phyloP scores from a whole-genome alignment of 2,113 vertebrate species.

The Chelonoidis abingdonii region DNA sequence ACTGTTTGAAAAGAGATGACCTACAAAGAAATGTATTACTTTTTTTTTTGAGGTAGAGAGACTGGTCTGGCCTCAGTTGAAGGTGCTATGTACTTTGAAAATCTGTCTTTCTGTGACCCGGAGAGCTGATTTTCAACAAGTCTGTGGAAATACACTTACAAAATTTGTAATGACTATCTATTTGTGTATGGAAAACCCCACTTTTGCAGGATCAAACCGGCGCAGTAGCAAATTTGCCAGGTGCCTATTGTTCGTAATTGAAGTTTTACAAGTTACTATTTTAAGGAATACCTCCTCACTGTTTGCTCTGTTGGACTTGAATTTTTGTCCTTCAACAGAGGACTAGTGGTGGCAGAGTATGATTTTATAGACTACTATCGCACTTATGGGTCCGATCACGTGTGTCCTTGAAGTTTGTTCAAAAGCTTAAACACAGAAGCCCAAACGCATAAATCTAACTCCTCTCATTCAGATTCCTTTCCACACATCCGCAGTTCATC shows the following conservation, averaged over 20 bases:
- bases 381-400: background rate
- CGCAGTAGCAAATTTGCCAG: background rate
- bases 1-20: background rate
- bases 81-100: slow-evolving; percentile 2
- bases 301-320: slow-evolving; percentile 33
- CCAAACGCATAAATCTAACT: slow-evolving; percentile 27
- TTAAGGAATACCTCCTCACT: background rate
- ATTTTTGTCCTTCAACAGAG: background rate
- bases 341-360: background rate
- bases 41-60: background rate
- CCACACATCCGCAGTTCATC: slow-evolving; percentile 34
- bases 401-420: background rate
- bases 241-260: slow-evolving; percentile 7
- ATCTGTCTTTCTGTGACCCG: background rate
- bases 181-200: slow-evolving; percentile 40
- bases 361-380: background rate
- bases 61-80: background rate
- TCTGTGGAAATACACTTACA: slow-evolving; percentile 50
- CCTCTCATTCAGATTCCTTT: background rate
- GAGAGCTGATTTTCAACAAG: slow-evolving; percentile 3
- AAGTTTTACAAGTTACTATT: slow-evolving; percentile 48
- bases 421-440: background rate
- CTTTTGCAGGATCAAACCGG: slow-evolving; percentile 23
- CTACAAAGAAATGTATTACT: background rate
- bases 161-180: background rate